Evolutionary conservation across 2,888 invertebrate species (phyloP).

Genomic region (Girardia tigrina): DNA sequence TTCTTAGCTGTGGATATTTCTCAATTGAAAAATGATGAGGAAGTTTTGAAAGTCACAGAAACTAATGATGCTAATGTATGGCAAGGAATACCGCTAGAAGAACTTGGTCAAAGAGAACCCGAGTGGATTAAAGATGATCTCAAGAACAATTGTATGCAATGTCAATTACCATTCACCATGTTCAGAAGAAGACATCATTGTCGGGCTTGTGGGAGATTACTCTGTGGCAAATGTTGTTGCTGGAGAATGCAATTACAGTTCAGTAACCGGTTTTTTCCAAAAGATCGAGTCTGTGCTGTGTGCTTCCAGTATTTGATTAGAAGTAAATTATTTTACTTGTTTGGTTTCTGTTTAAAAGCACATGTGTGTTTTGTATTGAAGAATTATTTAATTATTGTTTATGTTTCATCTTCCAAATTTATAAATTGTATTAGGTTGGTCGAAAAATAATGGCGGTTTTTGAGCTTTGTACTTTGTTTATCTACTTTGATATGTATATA

Average conservation of each 20-base stretch:
- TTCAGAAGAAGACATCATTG: slow-evolving; percentile 65
- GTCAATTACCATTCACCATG: slow-evolving; percentile 63
- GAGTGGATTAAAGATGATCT: slow-evolving; percentile 24
- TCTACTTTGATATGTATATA: too few species aligned
- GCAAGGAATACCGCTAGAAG: slow-evolving; percentile 13
- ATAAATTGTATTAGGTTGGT: not conserved
- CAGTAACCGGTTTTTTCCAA: slow-evolving; percentile 57
- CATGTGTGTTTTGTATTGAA: not conserved
- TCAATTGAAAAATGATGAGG: not conserved
- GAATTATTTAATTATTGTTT: not conserved
- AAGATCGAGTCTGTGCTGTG: slow-evolving; percentile 64
- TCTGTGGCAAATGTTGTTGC: slow-evolving; percentile 50
- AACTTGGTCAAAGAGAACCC: slow-evolving; percentile 27
- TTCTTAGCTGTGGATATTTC: not conserved
- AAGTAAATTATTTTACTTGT: slow-evolving; percentile 39
- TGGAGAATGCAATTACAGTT: slow-evolving; percentile 62
- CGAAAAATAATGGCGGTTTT: too few species aligned
- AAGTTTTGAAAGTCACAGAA: not conserved
- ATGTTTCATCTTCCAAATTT: not conserved
- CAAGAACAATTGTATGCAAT: slow-evolving; percentile 58
- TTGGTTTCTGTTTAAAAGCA: not conserved
- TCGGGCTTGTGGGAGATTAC: slow-evolving; percentile 59
- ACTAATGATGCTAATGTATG: not conserved
- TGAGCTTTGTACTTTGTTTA: too few species aligned
- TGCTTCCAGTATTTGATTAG: slow-evolving; percentile 53